These are phyloP conservation scores for Marcusenius ussheri DNA, from an alignment of 2,113 vertebrate species.

Conservation along the genomic window DNA sequence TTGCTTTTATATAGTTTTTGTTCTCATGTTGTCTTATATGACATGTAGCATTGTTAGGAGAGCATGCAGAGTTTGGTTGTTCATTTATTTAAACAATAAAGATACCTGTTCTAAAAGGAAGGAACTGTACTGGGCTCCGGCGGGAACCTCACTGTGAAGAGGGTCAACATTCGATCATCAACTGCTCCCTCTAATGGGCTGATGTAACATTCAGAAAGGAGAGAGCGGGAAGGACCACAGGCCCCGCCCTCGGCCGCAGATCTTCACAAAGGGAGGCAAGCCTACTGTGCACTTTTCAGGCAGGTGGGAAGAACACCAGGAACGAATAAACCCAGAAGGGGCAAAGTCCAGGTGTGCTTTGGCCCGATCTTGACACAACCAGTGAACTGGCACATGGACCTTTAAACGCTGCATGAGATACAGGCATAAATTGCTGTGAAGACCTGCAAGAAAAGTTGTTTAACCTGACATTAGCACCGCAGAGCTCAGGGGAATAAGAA, in stretches of 20 bases:
- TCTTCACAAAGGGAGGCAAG: not conserved
- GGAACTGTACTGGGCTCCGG: not conserved
- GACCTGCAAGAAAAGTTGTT: not conserved
- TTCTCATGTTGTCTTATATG: not conserved
- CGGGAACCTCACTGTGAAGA: not conserved
- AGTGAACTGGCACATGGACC: slow-evolving; percentile 10
- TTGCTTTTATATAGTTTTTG: not conserved
- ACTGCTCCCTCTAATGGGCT: not conserved
- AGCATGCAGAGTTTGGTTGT: not conserved
- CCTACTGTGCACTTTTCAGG: not conserved
- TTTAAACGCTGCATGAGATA: slow-evolving; percentile 18
- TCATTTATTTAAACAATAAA: not conserved
- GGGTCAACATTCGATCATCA: not conserved
- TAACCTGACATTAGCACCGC: not conserved
- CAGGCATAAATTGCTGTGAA: slow-evolving; percentile 28
- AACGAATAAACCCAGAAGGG: slow-evolving; percentile 13
- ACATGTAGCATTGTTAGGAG: not conserved
- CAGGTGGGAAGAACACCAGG: not conserved
- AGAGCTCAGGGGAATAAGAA: not conserved
- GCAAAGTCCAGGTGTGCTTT: slow-evolving; percentile 32
- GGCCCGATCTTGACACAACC: slow-evolving; percentile 30
- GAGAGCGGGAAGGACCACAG: slow-evolving; percentile 5
- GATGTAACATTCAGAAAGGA: not conserved
- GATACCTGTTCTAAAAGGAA: not conserved
- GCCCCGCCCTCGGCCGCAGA: not conserved